Base-by-base conservation (phyloP, 2,113 vertebrate species). In the Lasiurus borealis region DNA sequence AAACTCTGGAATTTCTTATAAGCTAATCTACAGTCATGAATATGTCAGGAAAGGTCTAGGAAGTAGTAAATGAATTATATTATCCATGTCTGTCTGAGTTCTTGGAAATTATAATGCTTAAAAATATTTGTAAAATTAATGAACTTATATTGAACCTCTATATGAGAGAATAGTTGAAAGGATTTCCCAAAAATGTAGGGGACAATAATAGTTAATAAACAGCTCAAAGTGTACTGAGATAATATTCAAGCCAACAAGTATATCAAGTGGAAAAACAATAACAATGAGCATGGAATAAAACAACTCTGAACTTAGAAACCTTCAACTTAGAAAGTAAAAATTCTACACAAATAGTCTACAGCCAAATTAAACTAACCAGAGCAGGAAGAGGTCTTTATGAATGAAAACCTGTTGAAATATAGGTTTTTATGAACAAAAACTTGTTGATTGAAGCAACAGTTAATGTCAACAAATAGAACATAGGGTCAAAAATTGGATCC, bases 361-460 rank as follows among this genome's bases (percentile, higher is more conserved):
- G 83, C 36, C 89, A 94, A 50, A 91, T 69, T 95, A 94, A 93
- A 94, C 29, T 66, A 88, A 66, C 64, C 27, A 25, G 54, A 95
- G 71, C 29, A 78, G 57, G 36, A 7, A 83, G 31, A 77, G 27
- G 14, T 34, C 68, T 90, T 82, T 40, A 27, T 85, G 48, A 84
- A 69, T 78, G 82, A 88, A 97, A 90, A 82, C 31, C 25, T 89
- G 40, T 85, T 95, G 82, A 96, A 59, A 88, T 27, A 62, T n/a
- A 94, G 14, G 21, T 62, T 76, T 85, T 93, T 81, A 90, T 62
- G 75, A 89, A 94, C 89, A 52, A 94, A 95, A 92, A 87, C n/a
- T 19, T 72, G 18, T 89, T 31, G 4, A 91, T 0, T n/a, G 52
- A 92, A 87, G 54, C 46, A n/a, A 87, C 95, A 44, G 29, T 85